Evolutionary conservation across 2,888 invertebrate genomes (phyloP), one percentile per base, ranked within the genome.

Genomic region (Mimachlamys varia): DNA sequence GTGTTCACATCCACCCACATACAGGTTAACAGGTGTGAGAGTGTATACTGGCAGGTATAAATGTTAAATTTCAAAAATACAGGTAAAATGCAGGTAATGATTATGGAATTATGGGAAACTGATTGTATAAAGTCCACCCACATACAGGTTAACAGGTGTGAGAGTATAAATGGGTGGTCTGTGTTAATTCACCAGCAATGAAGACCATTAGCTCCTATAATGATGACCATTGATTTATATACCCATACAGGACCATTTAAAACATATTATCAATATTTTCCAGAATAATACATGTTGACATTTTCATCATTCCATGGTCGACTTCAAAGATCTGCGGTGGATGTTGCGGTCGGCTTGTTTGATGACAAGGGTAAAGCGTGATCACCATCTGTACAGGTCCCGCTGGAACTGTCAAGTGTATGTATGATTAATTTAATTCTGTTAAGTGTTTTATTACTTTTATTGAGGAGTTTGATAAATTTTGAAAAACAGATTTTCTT

Each of bases 271-370:
- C 33, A 76, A 76, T 76, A 76, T 76, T 76, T 76, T 76, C 27
- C 76, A 76, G 76, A 76, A 76, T 76, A 76, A 76, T 33, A 76
- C 76, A 76, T 33, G 76, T 76, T 76, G 76, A 76, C 76, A 76
- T 76, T 76, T 27, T 76, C 33, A 33, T 76, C 33, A 10, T 76
- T 76, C 76, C 33, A 33, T 33, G 33, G 76, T 27, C 10, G 33
- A 76, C 76, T 76, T 76, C 76, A 76, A 76, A 76, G 76, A 27
- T 3, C 7, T 4, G 13, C 76, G 27, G 0, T 27, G 76, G 76
- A 76, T 27, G 76, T 76, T 76, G 33, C 12, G 76, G 76, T 27
- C 33, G 33, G 53, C 19, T 53, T 10, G 53, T 53, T 76, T 76
- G 76, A 22, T 33, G 76, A 33, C 27, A 5, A 22, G 33, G 13